A percentile compares a stretch with the other conserved stretches of the same genome.
These are phyloP conservation scores for Cheilosia vulpina DNA, from an alignment of 2,888 invertebrate genomes.

Conservation along the genomic window DNA sequence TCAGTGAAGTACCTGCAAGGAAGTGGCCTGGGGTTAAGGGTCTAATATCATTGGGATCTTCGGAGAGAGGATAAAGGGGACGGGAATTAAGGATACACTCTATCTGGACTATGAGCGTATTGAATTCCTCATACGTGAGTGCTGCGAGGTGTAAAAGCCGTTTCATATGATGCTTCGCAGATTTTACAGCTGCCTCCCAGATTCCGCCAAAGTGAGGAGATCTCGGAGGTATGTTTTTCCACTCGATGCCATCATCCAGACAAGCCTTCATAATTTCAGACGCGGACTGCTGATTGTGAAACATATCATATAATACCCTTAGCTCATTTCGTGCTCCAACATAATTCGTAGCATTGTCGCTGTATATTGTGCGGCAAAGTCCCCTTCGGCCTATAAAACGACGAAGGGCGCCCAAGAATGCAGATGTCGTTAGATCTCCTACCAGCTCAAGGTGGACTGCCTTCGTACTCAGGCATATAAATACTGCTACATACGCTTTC, in stretches of 20 bases:
- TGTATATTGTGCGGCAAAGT: conserved; percentile 11
- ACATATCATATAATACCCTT: conserved; percentile 8
- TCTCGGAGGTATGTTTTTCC: not conserved
- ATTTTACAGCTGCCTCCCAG: conserved; percentile 25
- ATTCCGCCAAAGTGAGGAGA: conserved; percentile 24
- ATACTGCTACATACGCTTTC: conserved; percentile 3
- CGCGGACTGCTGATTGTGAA: conserved; percentile 8
- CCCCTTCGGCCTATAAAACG: not conserved
- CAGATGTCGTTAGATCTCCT: conserved; percentile 11
- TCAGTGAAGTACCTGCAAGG: not conserved
- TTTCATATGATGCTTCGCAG: conserved; percentile 28
- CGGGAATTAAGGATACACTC: conserved; percentile 24
- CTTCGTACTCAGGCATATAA: conserved; percentile 9
- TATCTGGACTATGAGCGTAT: conserved; percentile 16
- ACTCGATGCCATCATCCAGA: not conserved
- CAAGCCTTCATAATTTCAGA: conserved; percentile 1
- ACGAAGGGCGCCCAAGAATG: conserved; percentile 19
- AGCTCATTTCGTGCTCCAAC: conserved; percentile 26
- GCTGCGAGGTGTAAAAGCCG: conserved; percentile 1
- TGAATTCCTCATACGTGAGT: conserved; percentile 27
- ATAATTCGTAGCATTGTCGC: conserved; percentile 16
- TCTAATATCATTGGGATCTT: conserved; percentile 10
- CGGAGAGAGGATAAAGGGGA: conserved; percentile 19
- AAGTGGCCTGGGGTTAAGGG: conserved; percentile 25
- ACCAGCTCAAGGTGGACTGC: conserved; percentile 2